Percentiles rank a stretch among this genome's conserved stretches.
phyloP scores from a whole-genome alignment of 2,113 vertebrate genomes.

The Rhagologus leucostigma region DNA sequence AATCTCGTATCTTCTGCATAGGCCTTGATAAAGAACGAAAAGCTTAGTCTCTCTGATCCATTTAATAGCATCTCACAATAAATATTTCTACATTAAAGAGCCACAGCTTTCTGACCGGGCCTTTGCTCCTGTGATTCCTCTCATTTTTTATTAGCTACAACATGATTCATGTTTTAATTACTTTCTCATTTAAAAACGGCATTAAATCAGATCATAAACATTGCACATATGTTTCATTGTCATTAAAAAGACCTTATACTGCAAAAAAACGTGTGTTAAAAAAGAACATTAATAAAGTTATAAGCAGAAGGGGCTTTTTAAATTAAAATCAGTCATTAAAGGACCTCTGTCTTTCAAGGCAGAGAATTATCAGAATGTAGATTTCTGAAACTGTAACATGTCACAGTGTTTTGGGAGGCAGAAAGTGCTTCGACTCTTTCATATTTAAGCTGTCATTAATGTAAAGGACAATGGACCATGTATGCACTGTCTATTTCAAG shows the following conservation, averaged over 20 bases:
- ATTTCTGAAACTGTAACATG: not conserved
- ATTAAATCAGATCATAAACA: slow-evolving; percentile 20
- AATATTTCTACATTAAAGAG: not conserved
- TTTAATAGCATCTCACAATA: not conserved
- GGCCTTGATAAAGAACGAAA: not conserved
- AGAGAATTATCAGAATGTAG: not conserved
- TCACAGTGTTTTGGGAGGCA: not conserved
- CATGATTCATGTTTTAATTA: slow-evolving; percentile 1
- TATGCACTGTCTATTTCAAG: not conserved
- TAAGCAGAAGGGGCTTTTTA: not conserved
- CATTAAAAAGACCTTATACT: not conserved
- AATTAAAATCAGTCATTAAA: not conserved
- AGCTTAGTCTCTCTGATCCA: not conserved
- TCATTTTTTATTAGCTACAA: slow-evolving; percentile 5
- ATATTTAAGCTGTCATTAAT: not conserved
- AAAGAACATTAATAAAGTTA: not conserved
- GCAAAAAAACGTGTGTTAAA: not conserved
- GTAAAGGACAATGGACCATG: not conserved
- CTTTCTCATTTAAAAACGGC: not conserved
- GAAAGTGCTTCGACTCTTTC: not conserved
- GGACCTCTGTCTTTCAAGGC: not conserved
- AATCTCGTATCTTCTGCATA: not conserved
- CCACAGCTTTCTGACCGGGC: not conserved
- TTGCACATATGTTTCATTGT: not conserved
- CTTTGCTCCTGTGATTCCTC: not conserved